Conservation (phyloP, 2,113 vertebrate species). For the Brachyhypopomus occidentalis region DNA sequence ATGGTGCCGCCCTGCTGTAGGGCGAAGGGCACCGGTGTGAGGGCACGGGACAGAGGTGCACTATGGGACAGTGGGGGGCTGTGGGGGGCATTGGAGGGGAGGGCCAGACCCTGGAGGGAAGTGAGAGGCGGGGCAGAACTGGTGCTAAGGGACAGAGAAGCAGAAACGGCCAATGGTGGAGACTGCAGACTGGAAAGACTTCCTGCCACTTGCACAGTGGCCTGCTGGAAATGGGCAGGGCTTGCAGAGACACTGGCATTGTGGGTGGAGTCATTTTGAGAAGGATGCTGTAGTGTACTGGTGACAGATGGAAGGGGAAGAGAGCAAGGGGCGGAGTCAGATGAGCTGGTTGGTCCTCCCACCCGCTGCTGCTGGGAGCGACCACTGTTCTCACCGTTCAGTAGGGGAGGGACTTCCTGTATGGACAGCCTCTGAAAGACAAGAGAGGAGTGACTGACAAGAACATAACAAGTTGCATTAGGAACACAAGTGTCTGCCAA, state of each 20-base stretch:
- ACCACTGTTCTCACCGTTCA: constrained; percentile 71
- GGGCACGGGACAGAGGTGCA: constrained; percentile 74
- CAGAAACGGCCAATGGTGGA: constrained; percentile 66
- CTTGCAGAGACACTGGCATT: constrained; percentile 50
- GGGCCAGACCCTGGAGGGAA: constrained; percentile 68
- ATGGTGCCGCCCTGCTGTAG: constrained; percentile 63
- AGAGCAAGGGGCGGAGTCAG: constrained; percentile 60
- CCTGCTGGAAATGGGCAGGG: constrained; percentile 57
- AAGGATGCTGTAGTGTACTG: constrained; percentile 53
- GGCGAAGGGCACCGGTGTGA: constrained; percentile 73
- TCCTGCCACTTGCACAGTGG: constrained; percentile 54
- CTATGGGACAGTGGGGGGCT: constrained; percentile 77
- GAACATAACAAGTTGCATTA: background rate
- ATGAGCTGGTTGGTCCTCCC: constrained; percentile 53
- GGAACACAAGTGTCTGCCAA: background rate
- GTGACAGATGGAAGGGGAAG: constrained; percentile 51
- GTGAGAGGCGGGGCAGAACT: constrained; percentile 53
- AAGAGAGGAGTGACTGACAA: background rate
- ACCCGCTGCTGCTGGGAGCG: constrained; percentile 67
- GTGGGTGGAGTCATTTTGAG: constrained; percentile 40
- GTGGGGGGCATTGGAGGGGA: constrained; percentile 71
- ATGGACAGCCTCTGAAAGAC: constrained; percentile 74
- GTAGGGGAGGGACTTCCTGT: constrained; percentile 77
- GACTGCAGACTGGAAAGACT: constrained; percentile 9
- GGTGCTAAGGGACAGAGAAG: constrained; percentile 67